Base-by-base conservation (phyloP, 2,113 vertebrate species). In the Sminthopsis crassicaudata region DNA sequence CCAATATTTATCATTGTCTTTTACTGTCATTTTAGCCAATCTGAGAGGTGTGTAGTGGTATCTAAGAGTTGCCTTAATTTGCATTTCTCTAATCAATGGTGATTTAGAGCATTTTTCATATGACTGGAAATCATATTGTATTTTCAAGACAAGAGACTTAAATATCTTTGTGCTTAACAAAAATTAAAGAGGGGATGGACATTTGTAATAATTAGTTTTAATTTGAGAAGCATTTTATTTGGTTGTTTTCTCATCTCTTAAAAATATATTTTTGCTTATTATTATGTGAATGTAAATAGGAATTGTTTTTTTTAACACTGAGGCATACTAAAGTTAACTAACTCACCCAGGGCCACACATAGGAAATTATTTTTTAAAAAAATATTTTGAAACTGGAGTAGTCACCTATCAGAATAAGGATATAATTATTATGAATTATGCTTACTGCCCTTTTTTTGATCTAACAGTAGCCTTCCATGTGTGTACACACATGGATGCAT, bases 251-350 rank as follows among this genome's bases (percentile, higher is more conserved):
- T 84, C 36, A 84, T 42, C 7, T 84, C 36, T 42, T 84, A 19
- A 97, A 76, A 50, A 97, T 24, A 96, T 95, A 89, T 95, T 94
- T 96, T 93, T 95, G 51, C 92, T 94, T 97, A 92, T 46, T 95
- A 91, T 12, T 96, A 22, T 92, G 7, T 95, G 90, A 94, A 91
- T 96, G 8, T 50, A 95, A 92, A 53, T 9, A 95, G 36, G 46
- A 50, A 8, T 16, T 60, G 27, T 57, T 55, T 27, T 55, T 55
- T 55, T 54, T 54, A n/a, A 48, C 26, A 24, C 24, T 26, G 1
- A 55, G 25, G 54, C 54, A 55, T n/a, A 25, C 9, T 9, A 8
- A 8, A 24, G 54, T 26, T 55, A 55, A 55, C 1, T 55, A 23
- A 24, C 23, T 54, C 24, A 19, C 53, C 23, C 53, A 6, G 53